Percentiles rank a stretch among this genome's conserved stretches.
Evolutionary conservation across 2,888 invertebrate genomes (phyloP).

Genomic region (Caenorhabditis japonica): DNA sequence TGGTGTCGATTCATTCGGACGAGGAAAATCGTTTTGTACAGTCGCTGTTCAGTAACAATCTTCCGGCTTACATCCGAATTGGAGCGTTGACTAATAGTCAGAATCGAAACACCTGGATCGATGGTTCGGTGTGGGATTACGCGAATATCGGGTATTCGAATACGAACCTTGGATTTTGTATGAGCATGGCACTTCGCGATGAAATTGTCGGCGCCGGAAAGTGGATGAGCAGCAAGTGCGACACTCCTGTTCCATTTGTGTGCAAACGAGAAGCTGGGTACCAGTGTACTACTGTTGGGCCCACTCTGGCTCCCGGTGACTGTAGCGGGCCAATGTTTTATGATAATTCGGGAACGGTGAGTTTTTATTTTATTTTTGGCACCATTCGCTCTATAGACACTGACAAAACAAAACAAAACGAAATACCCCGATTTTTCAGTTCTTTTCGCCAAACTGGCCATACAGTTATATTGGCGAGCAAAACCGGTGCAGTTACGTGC

Average conservation of each 20-base stretch:
- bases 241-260: slow-evolving; percentile 38
- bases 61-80: slow-evolving; percentile 41
- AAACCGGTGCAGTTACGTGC: slow-evolving; percentile 42
- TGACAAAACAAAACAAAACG: too few species aligned
- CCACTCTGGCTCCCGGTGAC: slow-evolving; percentile 31
- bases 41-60: slow-evolving; percentile 22
- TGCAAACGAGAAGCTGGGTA: slow-evolving; percentile 33
- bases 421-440: slow-evolving; percentile 25
- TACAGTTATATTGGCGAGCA: slow-evolving; percentile 32
- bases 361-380: slow-evolving; percentile 43
- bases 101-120: slow-evolving; percentile 27
- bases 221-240: slow-evolving; percentile 51
- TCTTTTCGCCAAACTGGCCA: slow-evolving; percentile 50
- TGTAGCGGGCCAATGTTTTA: slow-evolving; percentile 37
- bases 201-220: slow-evolving; percentile 38
- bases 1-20: slow-evolving; percentile 46
- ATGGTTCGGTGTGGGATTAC: slow-evolving; percentile 33
- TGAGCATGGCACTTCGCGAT: slow-evolving; percentile 40
- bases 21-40: slow-evolving; percentile 40
- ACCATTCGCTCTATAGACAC: slow-evolving; percentile 42
- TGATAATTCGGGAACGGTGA: slow-evolving; percentile 44
- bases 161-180: slow-evolving; percentile 28
- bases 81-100: slow-evolving; percentile 17
- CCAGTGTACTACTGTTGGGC: slow-evolving; percentile 35
- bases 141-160: slow-evolving; percentile 37